Base-by-base conservation (phyloP, 2,113 vertebrate species). In the Oreochromis spilurus region DNA sequence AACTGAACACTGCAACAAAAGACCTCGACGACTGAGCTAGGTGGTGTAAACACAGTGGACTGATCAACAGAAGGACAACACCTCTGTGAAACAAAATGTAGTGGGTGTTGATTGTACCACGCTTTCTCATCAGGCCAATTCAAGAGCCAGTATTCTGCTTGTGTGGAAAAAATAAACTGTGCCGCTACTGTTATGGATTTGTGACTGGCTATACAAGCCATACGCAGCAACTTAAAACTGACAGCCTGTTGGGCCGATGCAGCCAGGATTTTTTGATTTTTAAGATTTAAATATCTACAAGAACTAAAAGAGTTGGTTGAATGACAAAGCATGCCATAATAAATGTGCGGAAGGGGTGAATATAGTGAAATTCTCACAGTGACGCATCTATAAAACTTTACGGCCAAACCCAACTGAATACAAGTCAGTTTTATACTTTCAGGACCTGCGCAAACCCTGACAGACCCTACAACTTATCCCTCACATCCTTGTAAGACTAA, bases 271-370 rank as follows among this genome's bases (percentile, higher is more conserved):
- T 67, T 40, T 67, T 2, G 36, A 67, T 2, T 24, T 67, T n/a
- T 62, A 60, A 26, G 0, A 60, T 60, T 21, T 1, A 16, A 14
- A 14, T 2, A 45, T 10, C 21, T 72, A 52, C 72, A 77, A 77
- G 10, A 5, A 19, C 70, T 77, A 17, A 75, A 75, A 31, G 24
- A 50, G 70, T 7, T 29, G 24, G 16, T 10, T 50, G 1, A 77
- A 77, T 26, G 9, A 31, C 4, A 31, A 77, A 4, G 10, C 48
- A 12, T 13, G 43, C 6, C 67, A 72, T 17, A 48, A 75, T 29
- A 48, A 72, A 50, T 72, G 21, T 72, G 70, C 0, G 0, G 24
- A 48, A 75, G 5, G 21, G 5, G 5, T 2, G 1, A 19, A 0
- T 48, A 17, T 3, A 7, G 24, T 19, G 24, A 75, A 75, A 75